A percentile compares a stretch with the other conserved stretches of the same genome.
These are phyloP conservation scores for Tribolium castaneum DNA, from an alignment of 1,140 invertebrate genomes.

Conservation along the genomic window DNA sequence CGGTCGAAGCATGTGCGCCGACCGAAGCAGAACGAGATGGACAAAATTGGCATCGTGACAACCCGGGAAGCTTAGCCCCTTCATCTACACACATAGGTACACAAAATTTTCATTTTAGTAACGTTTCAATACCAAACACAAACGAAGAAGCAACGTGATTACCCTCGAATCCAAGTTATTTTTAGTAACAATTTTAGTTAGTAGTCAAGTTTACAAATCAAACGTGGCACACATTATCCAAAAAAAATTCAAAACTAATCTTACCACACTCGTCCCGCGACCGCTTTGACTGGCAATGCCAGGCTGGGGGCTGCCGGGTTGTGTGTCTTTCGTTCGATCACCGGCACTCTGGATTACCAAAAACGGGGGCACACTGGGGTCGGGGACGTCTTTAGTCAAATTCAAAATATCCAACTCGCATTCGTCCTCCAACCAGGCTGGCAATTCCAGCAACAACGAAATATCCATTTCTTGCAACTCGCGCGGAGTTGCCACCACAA, in stretches of 20 bases:
- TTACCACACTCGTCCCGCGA: slow-evolving; percentile 88
- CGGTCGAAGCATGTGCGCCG: slow-evolving; percentile 93
- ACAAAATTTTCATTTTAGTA: slow-evolving; percentile 41
- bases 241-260: slow-evolving; percentile 58
- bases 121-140: slow-evolving; percentile 8
- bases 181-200: slow-evolving; percentile 1
- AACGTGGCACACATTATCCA: slow-evolving; percentile 23
- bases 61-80: slow-evolving; percentile 93
- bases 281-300: slow-evolving; percentile 85
- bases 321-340: slow-evolving; percentile 72
- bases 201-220: slow-evolving; percentile 7
- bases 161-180: slow-evolving; percentile 35
- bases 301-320: slow-evolving; percentile 71
- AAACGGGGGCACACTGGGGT: slow-evolving; percentile 84
- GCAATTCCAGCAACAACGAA: slow-evolving; percentile 86
- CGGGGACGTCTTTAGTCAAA: slow-evolving; percentile 70
- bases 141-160: slow-evolving; percentile 8
- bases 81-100: slow-evolving; percentile 77
- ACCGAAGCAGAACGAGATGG: slow-evolving; percentile 93
- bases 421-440: slow-evolving; percentile 93
- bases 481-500: slow-evolving; percentile 93
- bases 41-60: slow-evolving; percentile 94
- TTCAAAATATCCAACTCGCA: slow-evolving; percentile 95
- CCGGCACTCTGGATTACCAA: slow-evolving; percentile 90
- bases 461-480: slow-evolving; percentile 99